phyloP scores from a whole-genome alignment of 2,113 vertebrate species.

The Bungarus multicinctus region DNA sequence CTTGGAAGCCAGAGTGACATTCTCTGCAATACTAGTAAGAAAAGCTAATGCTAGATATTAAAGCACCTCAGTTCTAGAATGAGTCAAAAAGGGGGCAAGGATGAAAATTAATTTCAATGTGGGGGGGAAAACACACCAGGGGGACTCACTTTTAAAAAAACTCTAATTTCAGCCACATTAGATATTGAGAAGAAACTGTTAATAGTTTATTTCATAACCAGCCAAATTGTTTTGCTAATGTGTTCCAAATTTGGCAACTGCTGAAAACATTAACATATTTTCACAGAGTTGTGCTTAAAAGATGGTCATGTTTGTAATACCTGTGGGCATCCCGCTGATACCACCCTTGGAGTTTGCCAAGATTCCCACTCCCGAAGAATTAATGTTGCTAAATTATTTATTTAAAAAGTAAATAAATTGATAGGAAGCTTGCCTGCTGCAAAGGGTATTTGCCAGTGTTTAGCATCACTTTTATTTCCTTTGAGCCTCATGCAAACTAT shows the following conservation, averaged over 20 bases:
- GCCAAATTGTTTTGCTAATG: slow-evolving; percentile 10
- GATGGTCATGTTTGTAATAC: not conserved
- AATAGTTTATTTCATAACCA: not conserved
- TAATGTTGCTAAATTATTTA: not conserved
- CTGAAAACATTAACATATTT: slow-evolving; percentile 31
- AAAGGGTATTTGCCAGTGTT: not conserved
- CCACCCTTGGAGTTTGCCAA: not conserved
- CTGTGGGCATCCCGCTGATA: not conserved
- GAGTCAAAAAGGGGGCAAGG: not conserved
- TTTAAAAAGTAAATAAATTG: not conserved
- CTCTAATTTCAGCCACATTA: not conserved
- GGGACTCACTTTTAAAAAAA: not conserved
- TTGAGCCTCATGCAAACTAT: not conserved
- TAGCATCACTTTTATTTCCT: not conserved
- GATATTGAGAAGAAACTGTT: not conserved
- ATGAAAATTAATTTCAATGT: not conserved
- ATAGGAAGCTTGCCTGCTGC: not conserved
- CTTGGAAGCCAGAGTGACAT: not conserved
- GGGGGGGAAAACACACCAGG: not conserved
- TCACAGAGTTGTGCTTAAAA: not conserved
- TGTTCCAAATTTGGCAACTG: slow-evolving; percentile 22
- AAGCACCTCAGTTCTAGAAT: not conserved
- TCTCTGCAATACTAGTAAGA: not conserved
- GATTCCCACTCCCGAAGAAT: not conserved
- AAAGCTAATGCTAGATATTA: not conserved